phyloP scores from a whole-genome alignment of 2,888 invertebrate genomes.

The Sicus ferrugineus region DNA sequence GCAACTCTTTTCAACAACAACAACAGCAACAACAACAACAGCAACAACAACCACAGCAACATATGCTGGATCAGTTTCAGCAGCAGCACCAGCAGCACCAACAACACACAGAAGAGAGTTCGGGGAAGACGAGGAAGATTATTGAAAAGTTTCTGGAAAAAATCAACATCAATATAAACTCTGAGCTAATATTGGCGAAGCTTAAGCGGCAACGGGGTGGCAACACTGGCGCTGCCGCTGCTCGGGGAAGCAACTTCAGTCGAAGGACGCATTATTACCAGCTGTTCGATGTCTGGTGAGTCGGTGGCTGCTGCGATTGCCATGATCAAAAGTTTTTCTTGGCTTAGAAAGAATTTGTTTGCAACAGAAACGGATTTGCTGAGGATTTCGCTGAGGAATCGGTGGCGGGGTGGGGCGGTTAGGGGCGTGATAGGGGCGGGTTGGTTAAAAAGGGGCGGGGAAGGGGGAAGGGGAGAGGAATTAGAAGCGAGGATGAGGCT shows the following conservation, averaged over 20 bases:
- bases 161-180: constrained; percentile 64
- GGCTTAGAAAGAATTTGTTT: neutral
- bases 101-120: constrained; percentile 28
- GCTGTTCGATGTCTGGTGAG: constrained; percentile 62
- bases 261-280: constrained; percentile 53
- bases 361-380: too few species aligned
- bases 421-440: too few species aligned
- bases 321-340: neutral
- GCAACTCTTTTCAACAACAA: constrained; percentile 23
- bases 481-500: too few species aligned
- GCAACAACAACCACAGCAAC: constrained; percentile 15
- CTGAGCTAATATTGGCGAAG: constrained; percentile 62
- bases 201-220: constrained; percentile 38
- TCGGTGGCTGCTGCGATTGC: constrained; percentile 11
- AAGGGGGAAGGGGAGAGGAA: too few species aligned
- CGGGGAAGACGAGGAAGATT: constrained; percentile 49
- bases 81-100: constrained; percentile 19
- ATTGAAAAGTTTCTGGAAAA: constrained; percentile 62
- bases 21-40: constrained; percentile 30
- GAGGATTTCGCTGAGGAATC: too few species aligned
- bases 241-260: constrained; percentile 46
- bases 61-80: constrained; percentile 7
- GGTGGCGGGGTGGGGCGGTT: too few species aligned
- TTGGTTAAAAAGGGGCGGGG: too few species aligned
- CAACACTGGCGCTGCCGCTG: constrained; percentile 16